A percentile compares a stretch with the other conserved stretches of the same genome.
phyloP scores from a whole-genome alignment of 2,888 invertebrate genomes.

The Drosophila infuscata region DNA sequence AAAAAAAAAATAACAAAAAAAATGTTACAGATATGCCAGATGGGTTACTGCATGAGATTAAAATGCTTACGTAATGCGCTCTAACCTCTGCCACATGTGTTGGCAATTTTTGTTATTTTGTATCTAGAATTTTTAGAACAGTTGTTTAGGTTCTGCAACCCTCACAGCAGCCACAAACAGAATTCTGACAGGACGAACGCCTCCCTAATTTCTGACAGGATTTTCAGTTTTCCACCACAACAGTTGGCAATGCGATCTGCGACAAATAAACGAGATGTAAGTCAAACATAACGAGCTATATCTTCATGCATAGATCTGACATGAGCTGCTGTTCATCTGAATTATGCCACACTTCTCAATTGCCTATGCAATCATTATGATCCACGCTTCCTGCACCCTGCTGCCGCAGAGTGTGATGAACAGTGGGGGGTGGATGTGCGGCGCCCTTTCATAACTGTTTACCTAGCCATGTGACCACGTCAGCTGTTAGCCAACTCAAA shows the following conservation, averaged over 20 bases:
- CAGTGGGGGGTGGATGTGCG: constrained; percentile 11
- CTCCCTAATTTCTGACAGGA: constrained; percentile 33
- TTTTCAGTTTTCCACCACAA: constrained; percentile 25
- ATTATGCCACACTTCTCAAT: constrained; percentile 70
- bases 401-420: constrained; percentile 15
- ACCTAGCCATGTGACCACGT: constrained; percentile 40
- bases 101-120: constrained; percentile 27
- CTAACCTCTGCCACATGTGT: constrained; percentile 54
- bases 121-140: constrained; percentile 43
- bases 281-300: constrained; percentile 13
- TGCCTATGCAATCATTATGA: constrained; percentile 51
- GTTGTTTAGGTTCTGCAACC: constrained; percentile 49
- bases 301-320: constrained; percentile 38
- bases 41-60: constrained; percentile 14
- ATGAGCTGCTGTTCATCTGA: constrained; percentile 47
- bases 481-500: constrained; percentile 52
- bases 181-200: constrained; percentile 29
- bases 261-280: not conserved
- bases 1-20: not conserved
- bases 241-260: constrained; percentile 53
- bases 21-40: constrained; percentile 31
- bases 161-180: constrained; percentile 14
- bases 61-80: constrained; percentile 22
- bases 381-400: constrained; percentile 47
- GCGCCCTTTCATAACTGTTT: constrained; percentile 29